Evolutionary conservation across 2,113 vertebrate genomes (phyloP).

Genomic region (Nothobranchius kuhntae): DNA sequence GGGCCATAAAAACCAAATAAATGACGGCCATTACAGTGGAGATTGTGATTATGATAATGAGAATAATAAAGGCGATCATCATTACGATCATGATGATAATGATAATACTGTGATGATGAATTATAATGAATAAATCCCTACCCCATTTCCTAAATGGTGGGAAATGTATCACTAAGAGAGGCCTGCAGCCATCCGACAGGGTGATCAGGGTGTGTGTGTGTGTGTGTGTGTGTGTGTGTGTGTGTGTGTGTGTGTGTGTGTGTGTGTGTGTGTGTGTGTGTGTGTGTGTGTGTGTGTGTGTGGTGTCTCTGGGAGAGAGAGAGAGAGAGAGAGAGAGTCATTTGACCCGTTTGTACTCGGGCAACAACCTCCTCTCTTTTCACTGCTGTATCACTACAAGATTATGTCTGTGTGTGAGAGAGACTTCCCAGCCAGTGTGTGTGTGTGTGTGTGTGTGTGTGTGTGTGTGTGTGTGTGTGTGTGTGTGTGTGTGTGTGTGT

Average conservation of each 20-base stretch:
- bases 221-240: background rate
- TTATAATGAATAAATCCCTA: slow-evolving; percentile 76
- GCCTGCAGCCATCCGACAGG: slow-evolving; percentile 49
- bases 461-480: slow-evolving; percentile 25
- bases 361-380: slow-evolving; percentile 45
- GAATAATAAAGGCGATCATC: slow-evolving; percentile 81
- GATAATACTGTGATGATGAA: slow-evolving; percentile 74
- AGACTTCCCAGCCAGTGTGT: slow-evolving; percentile 21
- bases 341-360: slow-evolving; percentile 45
- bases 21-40: slow-evolving; percentile 73
- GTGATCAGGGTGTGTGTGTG: slow-evolving; percentile 27
- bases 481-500: slow-evolving; percentile 21
- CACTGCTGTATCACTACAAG: slow-evolving; percentile 51
- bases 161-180: slow-evolving; percentile 68
- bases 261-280: slow-evolving; percentile 19
- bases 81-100: slow-evolving; percentile 77
- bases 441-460: slow-evolving; percentile 19
- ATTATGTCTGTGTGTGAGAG: slow-evolving; percentile 41
- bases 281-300: background rate
- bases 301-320: too few species aligned
- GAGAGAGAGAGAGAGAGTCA: slow-evolving; percentile 9
- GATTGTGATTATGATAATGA: slow-evolving; percentile 82
- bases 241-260: background rate
- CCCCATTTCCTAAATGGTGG: slow-evolving; percentile 73
- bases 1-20: slow-evolving; percentile 77